phyloP scores from a whole-genome alignment of 2,888 invertebrate species.

The Eupeodes latifasciatus region DNA sequence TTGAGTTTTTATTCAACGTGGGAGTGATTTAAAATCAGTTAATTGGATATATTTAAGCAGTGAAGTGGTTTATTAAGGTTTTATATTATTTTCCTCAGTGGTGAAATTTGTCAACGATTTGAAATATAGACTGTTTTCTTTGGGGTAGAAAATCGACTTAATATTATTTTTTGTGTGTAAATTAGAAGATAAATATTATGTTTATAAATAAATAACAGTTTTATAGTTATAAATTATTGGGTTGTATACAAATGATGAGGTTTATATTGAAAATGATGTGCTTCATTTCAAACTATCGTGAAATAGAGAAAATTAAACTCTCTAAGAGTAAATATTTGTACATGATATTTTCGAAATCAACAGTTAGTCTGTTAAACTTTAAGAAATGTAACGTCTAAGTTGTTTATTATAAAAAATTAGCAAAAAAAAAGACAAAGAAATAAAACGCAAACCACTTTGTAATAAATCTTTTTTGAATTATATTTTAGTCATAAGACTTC shows the following conservation, averaged over 20 bases:
- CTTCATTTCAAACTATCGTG: background rate
- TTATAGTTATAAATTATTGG: background rate
- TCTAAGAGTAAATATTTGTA: no score
- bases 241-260: background rate
- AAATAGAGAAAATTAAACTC: no score
- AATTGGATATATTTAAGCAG: conserved; percentile 81
- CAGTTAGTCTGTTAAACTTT: no score
- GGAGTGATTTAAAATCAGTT: conserved; percentile 79
- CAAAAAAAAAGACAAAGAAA: no score
- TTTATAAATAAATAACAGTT: background rate
- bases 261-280: background rate
- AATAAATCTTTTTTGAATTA: no score
- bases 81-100: conserved; percentile 53
- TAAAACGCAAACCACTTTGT: no score
- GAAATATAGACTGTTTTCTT: conserved; percentile 1
- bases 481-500: no score
- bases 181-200: background rate
- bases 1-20: conserved; percentile 56
- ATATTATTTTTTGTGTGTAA: background rate
- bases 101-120: conserved; percentile 29
- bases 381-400: no score
- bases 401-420: no score
- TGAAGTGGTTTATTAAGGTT: conserved; percentile 78
- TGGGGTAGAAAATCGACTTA: background rate
- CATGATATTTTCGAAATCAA: no score